Conservation (phyloP, 2,888 invertebrate genomes). For the Dascillus cervinus region DNA sequence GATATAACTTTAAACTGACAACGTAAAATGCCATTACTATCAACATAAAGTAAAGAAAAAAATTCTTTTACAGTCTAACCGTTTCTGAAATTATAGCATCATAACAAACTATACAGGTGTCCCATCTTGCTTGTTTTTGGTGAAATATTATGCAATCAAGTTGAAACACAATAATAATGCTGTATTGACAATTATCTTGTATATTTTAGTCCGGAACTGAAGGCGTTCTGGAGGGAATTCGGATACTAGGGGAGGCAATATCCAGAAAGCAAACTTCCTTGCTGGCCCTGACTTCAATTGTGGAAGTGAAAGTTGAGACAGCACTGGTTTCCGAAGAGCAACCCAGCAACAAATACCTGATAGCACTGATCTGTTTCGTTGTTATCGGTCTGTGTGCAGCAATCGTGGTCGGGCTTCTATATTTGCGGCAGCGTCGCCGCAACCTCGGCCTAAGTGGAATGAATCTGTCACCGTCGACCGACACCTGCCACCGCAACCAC, state of each 20-base stretch:
- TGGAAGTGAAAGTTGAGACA: slow-evolving; percentile 72
- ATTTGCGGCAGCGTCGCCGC: slow-evolving; percentile 50
- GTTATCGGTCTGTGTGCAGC: slow-evolving; percentile 38
- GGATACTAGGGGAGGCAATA: slow-evolving; percentile 55
- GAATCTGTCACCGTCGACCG: slow-evolving; percentile 48
- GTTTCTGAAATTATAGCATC: no score
- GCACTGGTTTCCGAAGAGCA: slow-evolving; percentile 52
- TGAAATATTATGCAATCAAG: no score
- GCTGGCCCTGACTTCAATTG: slow-evolving; percentile 60
- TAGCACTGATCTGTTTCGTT: slow-evolving; percentile 43
- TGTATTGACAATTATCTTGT: no score
- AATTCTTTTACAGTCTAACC: no score
- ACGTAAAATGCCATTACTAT: no score
- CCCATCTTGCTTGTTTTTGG: no score
- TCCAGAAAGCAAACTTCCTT: slow-evolving; percentile 54
- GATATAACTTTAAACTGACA: no score
- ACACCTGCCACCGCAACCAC: slow-evolving; percentile 56
- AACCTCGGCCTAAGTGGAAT: slow-evolving; percentile 47
- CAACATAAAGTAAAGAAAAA: no score
- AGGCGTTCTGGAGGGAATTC: slow-evolving; percentile 49
- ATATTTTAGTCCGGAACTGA: slow-evolving; percentile 46
- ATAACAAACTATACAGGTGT: no score
- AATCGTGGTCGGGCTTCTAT: slow-evolving; percentile 44
- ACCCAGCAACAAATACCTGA: slow-evolving; percentile 44
- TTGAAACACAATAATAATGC: no score